These are phyloP conservation scores for Bubalus kerabau DNA, from an alignment of 2,113 vertebrate species.

Conservation along the genomic window DNA sequence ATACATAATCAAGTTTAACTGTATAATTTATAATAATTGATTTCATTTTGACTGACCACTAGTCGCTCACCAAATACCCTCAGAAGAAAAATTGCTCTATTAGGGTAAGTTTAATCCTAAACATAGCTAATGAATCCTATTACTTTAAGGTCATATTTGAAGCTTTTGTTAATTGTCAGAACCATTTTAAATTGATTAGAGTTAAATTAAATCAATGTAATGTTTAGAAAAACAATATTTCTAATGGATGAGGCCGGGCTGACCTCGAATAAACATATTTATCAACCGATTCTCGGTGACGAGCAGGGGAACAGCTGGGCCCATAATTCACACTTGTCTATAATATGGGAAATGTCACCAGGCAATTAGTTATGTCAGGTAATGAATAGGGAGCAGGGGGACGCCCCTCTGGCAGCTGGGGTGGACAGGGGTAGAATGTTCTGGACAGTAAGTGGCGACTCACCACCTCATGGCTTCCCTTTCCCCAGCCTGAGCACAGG, in stretches of 20 bases:
- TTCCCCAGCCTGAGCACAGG: background rate
- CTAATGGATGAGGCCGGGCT: constrained; percentile 94
- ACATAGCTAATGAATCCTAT: constrained; percentile 97
- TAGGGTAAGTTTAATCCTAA: constrained; percentile 99
- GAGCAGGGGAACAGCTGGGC: constrained; percentile 83
- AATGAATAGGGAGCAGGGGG: constrained; percentile 82
- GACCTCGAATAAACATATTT: constrained; percentile 91
- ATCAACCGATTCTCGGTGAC: constrained; percentile 85
- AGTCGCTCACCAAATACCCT: constrained; percentile 85
- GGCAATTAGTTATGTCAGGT: constrained; percentile 93
- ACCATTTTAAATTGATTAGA: constrained; percentile 99
- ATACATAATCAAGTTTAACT: constrained; percentile 95
- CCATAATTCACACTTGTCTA: constrained; percentile 95
- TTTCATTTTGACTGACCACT: constrained; percentile 96
- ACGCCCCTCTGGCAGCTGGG: constrained; percentile 74
- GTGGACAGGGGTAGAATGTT: constrained; percentile 49
- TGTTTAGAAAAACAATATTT: constrained; percentile 99
- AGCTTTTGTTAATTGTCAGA: constrained; percentile 98
- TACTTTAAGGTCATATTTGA: constrained; percentile 99
- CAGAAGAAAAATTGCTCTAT: constrained; percentile 99
- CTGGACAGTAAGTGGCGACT: background rate
- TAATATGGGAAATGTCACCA: constrained; percentile 94
- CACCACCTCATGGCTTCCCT: background rate
- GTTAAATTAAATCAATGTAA: constrained; percentile 99
- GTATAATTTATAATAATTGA: constrained; percentile 98